phyloP scores from a whole-genome alignment of 2,797 vertebrate species.

The Sebastes itinus region DNA sequence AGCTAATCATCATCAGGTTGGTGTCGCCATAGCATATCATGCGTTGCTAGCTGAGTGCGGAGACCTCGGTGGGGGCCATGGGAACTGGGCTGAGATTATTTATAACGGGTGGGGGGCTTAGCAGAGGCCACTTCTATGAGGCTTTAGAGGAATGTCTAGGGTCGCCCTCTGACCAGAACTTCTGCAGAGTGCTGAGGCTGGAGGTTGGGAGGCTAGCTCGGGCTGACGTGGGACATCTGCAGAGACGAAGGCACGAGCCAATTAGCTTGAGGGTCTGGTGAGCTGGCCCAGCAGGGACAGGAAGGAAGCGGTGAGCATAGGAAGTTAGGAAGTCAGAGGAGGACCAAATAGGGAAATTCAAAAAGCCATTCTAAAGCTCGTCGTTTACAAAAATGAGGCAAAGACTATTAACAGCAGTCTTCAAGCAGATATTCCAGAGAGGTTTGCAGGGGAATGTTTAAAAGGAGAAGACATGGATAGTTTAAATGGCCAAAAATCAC shows the following conservation, averaged over 20 bases:
- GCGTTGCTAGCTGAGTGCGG: conserved; percentile 25
- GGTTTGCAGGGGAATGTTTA: conserved; percentile 14
- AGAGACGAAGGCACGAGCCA: conserved; percentile 50
- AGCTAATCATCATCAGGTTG: not conserved
- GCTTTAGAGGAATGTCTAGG: conserved; percentile 81
- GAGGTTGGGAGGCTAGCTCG: conserved; percentile 45
- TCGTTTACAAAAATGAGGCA: not conserved
- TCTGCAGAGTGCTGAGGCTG: conserved; percentile 49
- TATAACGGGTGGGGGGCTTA: conserved; percentile 70
- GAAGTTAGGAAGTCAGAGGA: conserved; percentile 58
- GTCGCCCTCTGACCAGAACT: conserved; percentile 68
- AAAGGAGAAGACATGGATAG: not conserved
- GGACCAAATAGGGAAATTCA: conserved; percentile 59
- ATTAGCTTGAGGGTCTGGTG: conserved; percentile 50
- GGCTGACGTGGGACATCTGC: conserved; percentile 73
- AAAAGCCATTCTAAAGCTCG: conserved; percentile 19
- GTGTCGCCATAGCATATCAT: conserved; percentile 13
- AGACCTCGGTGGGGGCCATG: conserved; percentile 75
- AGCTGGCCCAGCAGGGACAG: conserved; percentile 54
- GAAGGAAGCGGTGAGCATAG: conserved; percentile 62
- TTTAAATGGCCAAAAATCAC: not conserved
- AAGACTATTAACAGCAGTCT: not conserved
- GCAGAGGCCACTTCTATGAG: conserved; percentile 69
- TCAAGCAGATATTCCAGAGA: conserved; percentile 17
- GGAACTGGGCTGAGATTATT: conserved; percentile 82